These are phyloP conservation scores for Coturnix japonica DNA, from an alignment of 2,113 vertebrate genomes.

Conservation along the genomic window DNA sequence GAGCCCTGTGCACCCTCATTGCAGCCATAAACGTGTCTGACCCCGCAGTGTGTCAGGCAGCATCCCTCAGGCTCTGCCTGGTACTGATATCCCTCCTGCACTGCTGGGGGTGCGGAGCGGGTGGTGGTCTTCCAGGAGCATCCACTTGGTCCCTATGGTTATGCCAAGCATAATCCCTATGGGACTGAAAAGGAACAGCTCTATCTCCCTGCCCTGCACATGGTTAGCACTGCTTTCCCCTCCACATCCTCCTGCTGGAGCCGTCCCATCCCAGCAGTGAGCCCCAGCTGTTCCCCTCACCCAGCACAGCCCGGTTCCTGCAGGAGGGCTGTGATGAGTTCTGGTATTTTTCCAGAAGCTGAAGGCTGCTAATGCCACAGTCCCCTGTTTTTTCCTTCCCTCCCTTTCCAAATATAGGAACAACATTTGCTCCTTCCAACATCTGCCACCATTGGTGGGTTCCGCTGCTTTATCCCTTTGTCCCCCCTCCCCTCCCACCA, in stretches of 20 bases:
- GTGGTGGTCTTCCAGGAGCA: rapidly evolving
- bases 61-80: neutral
- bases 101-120: rapidly evolving
- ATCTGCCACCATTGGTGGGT: rapidly evolving
- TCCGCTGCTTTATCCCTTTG: neutral
- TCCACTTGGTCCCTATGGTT: rapidly evolving
- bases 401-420: neutral
- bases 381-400: neutral
- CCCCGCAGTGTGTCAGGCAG: rapidly evolving
- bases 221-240: rapidly evolving
- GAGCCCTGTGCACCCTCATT: too few relatives aligned
- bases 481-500: neutral
- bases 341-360: slow-evolving; percentile 42
- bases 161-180: rapidly evolving
- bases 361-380: neutral
- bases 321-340: neutral
- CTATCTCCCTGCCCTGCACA: neutral
- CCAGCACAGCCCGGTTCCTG: neutral
- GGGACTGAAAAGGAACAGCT: rapidly evolving
- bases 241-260: rapidly evolving
- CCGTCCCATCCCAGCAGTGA: neutral
- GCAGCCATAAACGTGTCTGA: rapidly evolving
- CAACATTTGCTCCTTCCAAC: neutral
- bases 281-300: neutral
- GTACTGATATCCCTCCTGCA: rapidly evolving